phyloP scores from a whole-genome alignment of 2,888 invertebrate species.

The Agonopterix alstromeriana region DNA sequence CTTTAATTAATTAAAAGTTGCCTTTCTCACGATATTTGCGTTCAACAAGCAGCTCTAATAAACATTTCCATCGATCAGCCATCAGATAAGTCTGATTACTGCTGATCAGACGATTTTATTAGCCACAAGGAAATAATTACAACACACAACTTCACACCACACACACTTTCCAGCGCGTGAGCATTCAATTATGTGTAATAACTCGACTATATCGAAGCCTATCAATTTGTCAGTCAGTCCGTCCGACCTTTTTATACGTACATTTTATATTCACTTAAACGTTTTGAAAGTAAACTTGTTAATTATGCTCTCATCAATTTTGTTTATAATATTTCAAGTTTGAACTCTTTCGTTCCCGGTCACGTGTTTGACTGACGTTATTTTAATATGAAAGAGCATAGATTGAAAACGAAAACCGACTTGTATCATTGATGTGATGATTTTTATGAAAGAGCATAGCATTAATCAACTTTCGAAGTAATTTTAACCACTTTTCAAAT shows the following conservation, averaged over 20 bases:
- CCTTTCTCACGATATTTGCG: constrained; percentile 4
- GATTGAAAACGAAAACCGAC: not conserved
- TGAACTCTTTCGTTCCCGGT: constrained; percentile 18
- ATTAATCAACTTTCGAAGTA: constrained; percentile 38
- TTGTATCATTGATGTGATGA: constrained; percentile 8
- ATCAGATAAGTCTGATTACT: constrained; percentile 41
- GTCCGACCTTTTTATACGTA: constrained; percentile 26
- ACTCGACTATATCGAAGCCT: constrained; percentile 46
- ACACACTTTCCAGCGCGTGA: constrained; percentile 42
- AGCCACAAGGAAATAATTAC: constrained; percentile 44
- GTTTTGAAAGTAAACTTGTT: constrained; percentile 65
- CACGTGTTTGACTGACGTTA: constrained; percentile 45
- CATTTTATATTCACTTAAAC: constrained; percentile 43
- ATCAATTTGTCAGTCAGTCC: constrained; percentile 52
- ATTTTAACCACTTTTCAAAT: constrained; percentile 10
- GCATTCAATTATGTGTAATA: constrained; percentile 63
- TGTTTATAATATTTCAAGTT: constrained; percentile 45
- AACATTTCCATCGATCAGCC: constrained; percentile 6
- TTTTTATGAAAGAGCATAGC: constrained; percentile 15
- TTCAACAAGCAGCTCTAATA: constrained; percentile 7
- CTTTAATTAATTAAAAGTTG: not conserved
- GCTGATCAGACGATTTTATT: constrained; percentile 35
- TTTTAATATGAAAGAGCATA: constrained; percentile 16
- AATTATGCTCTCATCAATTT: constrained; percentile 60
- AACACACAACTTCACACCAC: constrained; percentile 16